Percentiles rank a stretch among this genome's conserved stretches.
phyloP scores from a whole-genome alignment of 2,888 invertebrate genomes.

The Platerodrilus igneus region DNA sequence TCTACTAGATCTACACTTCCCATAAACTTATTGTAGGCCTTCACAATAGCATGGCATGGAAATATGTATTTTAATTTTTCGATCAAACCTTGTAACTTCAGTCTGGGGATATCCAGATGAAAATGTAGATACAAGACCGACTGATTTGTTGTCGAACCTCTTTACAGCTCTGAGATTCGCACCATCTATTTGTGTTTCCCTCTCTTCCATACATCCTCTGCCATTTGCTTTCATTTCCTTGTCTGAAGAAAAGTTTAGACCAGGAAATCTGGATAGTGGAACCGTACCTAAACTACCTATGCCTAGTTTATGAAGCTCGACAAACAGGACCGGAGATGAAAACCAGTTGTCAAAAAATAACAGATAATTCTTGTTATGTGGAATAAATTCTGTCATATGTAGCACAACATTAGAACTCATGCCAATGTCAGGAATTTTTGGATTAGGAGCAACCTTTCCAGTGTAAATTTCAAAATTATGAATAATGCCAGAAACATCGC shows the following conservation, averaged over 20 bases:
- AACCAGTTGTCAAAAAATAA: slow-evolving; percentile 13
- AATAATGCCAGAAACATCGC: slow-evolving; percentile 2
- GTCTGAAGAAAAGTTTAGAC: slow-evolving; percentile 1
- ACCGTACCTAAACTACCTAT: too few species aligned
- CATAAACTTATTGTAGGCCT: not conserved
- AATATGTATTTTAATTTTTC: not conserved
- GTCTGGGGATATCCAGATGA: not conserved
- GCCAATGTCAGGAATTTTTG: slow-evolving; percentile 7
- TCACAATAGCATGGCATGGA: not conserved
- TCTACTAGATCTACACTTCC: slow-evolving; percentile 1
- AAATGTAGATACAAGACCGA: not conserved
- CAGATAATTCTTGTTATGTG: slow-evolving; percentile 11
- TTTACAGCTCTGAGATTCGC: not conserved
- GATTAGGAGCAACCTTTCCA: slow-evolving; percentile 9
- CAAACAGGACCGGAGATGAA: too few species aligned
- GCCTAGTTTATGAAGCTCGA: too few species aligned
- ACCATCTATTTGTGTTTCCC: not conserved
- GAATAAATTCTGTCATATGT: slow-evolving; percentile 6
- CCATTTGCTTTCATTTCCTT: slow-evolving; percentile 5
- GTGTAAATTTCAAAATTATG: slow-evolving; percentile 12
- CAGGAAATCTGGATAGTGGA: not conserved
- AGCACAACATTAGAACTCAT: slow-evolving; percentile 11
- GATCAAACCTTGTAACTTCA: not conserved
- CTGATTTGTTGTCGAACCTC: not conserved
- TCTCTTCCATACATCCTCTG: not conserved